Conservation (phyloP, 1,140 invertebrate genomes). For the Halesus radiatus region DNA sequence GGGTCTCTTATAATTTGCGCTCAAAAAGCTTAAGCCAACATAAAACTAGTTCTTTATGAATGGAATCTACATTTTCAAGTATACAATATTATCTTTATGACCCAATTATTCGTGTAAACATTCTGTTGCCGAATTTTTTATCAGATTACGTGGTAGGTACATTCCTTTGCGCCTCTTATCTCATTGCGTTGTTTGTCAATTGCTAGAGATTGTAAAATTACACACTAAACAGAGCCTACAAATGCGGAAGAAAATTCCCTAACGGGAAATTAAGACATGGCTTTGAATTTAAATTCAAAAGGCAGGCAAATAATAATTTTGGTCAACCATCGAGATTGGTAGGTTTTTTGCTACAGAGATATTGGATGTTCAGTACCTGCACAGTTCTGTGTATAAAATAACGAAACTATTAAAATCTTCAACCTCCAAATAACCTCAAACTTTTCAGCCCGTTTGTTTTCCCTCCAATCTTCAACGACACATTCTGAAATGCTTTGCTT, state of each 20-base stretch:
- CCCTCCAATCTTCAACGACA: too few species aligned
- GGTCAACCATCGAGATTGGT: background rate
- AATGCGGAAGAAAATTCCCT: background rate
- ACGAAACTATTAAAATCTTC: too few species aligned
- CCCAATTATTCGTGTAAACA: slow-evolving; percentile 21
- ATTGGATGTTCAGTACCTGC: background rate
- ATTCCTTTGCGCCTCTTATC: slow-evolving; percentile 40
- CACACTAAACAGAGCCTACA: background rate
- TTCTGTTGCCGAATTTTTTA: slow-evolving; percentile 17
- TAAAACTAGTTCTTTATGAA: slow-evolving; percentile 10
- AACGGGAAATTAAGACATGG: slow-evolving; percentile 7
- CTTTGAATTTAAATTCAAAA: background rate
- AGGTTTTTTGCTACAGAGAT: background rate
- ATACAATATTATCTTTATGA: slow-evolving; percentile 10
- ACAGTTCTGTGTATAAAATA: too few species aligned
- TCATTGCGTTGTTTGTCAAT: slow-evolving; percentile 8
- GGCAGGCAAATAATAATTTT: background rate
- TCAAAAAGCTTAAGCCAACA: background rate
- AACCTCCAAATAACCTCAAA: too few species aligned
- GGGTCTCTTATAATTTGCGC: background rate
- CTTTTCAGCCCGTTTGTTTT: too few species aligned
- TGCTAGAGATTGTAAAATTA: slow-evolving; percentile 10
- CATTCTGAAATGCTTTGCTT: too few species aligned
- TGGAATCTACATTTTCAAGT: background rate
- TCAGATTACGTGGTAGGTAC: slow-evolving; percentile 22